Conservation (phyloP, 2,797 vertebrate species). For the Botia kubotai region DNA sequence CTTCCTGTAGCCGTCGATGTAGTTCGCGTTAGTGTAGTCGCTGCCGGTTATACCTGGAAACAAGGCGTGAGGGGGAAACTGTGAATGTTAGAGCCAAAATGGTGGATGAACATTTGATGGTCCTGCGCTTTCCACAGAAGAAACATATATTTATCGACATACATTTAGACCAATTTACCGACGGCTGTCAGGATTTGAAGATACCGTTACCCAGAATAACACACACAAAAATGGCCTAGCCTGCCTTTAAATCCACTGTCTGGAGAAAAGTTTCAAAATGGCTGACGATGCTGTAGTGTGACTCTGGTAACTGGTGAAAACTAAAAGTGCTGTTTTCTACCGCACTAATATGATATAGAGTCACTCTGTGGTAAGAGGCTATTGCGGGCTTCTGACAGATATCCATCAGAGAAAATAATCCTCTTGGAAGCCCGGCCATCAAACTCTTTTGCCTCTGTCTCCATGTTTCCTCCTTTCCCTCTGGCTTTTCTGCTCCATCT, state of each 20-base stretch:
- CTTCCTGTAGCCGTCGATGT: conserved; percentile 96
- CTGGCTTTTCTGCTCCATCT: conserved; percentile 13
- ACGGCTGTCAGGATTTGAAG: no score
- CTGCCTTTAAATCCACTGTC: neutral
- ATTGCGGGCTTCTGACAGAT: conserved; percentile 37
- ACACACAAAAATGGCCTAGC: neutral
- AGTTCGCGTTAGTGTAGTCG: conserved; percentile 97
- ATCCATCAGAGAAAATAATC: conserved; percentile 59
- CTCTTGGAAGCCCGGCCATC: conserved; percentile 50
- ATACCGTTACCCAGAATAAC: neutral
- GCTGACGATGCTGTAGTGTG: conserved; percentile 8
- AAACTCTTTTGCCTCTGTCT: conserved; percentile 30
- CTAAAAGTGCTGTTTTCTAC: neutral
- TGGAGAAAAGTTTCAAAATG: conserved; percentile 6
- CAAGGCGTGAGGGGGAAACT: conserved; percentile 7
- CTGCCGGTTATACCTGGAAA: conserved; percentile 90
- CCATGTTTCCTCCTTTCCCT: conserved; percentile 29
- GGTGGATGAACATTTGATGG: neutral
- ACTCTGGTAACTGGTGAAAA: conserved; percentile 15
- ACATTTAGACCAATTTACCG: no score
- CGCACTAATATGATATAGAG: conserved; percentile 35
- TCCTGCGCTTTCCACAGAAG: no score
- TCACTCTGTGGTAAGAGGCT: conserved; percentile 39
- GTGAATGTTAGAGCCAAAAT: neutral
- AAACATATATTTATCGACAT: no score